These are phyloP conservation scores for Atta cephalotes DNA, from an alignment of 1,140 invertebrate genomes.

Conservation along the genomic window DNA sequence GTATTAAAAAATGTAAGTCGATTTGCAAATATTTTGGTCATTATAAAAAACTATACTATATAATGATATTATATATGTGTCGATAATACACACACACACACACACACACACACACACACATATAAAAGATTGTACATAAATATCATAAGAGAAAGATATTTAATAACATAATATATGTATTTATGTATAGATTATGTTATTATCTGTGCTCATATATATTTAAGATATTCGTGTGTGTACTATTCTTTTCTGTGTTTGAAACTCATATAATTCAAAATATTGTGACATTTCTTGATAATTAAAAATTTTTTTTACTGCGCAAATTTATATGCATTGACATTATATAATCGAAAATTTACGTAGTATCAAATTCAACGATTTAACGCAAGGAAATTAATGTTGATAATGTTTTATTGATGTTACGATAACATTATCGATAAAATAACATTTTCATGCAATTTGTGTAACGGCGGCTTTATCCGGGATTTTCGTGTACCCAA, in stretches of 20 bases:
- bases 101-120: neutral
- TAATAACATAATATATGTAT: too few relatives aligned
- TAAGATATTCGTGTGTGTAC: neutral
- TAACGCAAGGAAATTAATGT: constrained; percentile 57
- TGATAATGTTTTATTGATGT: constrained; percentile 65
- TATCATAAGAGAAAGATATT: neutral
- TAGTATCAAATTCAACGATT: constrained; percentile 47
- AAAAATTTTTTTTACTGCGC: constrained; percentile 14
- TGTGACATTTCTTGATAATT: constrained; percentile 1
- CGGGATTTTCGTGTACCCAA: constrained; percentile 56
- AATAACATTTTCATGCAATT: constrained; percentile 60
- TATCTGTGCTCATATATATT: neutral
- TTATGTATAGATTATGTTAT: neutral
- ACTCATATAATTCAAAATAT: neutral
- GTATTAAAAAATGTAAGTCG: neutral
- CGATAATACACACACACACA: neutral
- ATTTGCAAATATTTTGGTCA: neutral
- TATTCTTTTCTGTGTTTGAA: neutral
- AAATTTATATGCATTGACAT: constrained; percentile 61
- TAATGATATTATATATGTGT: too few relatives aligned
- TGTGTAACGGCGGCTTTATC: constrained; percentile 49
- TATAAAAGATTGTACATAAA: neutral
- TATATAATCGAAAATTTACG: constrained; percentile 60
- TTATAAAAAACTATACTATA: neutral
- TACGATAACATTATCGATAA: constrained; percentile 56